Evolutionary conservation across 2,113 vertebrate genomes (phyloP).

Genomic region (Tretioscincus oriximinensis): DNA sequence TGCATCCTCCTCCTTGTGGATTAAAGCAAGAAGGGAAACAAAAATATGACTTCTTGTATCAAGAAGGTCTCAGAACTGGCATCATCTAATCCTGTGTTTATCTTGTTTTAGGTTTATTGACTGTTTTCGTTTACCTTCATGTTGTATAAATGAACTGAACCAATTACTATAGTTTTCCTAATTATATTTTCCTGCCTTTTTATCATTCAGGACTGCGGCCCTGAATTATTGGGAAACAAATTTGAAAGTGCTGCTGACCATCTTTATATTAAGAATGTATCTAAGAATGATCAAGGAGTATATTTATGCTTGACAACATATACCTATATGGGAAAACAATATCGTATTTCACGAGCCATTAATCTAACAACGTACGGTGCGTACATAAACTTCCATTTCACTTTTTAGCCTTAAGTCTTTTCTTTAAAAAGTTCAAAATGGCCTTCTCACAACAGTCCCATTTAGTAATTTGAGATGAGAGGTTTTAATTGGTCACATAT

Average conservation of each 20-base stretch:
- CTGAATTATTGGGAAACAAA: constrained; percentile 53
- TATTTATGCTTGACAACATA: constrained; percentile 81
- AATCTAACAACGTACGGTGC: constrained; percentile 49
- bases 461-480: no score
- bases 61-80: no score
- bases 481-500: no score
- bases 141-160: not conserved
- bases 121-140: not conserved
- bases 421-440: no score
- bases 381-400: not conserved
- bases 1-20: no score
- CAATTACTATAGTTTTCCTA: not conserved
- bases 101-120: no score
- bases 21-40: no score
- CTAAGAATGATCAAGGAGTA: constrained; percentile 58
- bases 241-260: constrained; percentile 27
- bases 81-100: no score
- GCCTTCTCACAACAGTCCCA: no score
- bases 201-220: constrained; percentile 72
- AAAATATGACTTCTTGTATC: no score
- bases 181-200: not conserved
- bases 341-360: constrained; percentile 76
- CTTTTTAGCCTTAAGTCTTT: not conserved
- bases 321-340: constrained; percentile 63
- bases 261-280: constrained; percentile 57